Evolutionary conservation across 2,888 invertebrate species (phyloP).

Genomic region (Leucoptera coffeella): DNA sequence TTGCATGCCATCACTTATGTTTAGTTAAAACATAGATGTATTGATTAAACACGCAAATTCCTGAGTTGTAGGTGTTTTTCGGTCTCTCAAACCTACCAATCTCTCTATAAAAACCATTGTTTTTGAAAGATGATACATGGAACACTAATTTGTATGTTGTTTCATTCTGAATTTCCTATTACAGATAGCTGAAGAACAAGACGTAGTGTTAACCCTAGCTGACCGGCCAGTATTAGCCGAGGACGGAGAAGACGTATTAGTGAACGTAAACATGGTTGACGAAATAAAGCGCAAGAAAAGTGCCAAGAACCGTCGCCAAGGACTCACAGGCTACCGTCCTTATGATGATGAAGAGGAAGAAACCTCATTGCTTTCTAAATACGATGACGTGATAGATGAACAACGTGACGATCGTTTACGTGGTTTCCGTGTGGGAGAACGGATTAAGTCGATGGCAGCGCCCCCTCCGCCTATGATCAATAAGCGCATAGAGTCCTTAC

Average conservation of each 20-base stretch:
- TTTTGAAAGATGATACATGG: not conserved
- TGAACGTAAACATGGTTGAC: conserved; percentile 87
- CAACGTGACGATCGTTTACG: conserved; percentile 50
- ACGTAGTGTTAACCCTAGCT: conserved; percentile 86
- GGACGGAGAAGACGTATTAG: conserved; percentile 76
- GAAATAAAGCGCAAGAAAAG: conserved; percentile 77
- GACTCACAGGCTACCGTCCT: conserved; percentile 73
- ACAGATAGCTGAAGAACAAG: conserved; percentile 67
- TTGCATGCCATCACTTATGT: too few relatives aligned
- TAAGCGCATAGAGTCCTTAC: too few relatives aligned
- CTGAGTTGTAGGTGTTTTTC: too few relatives aligned
- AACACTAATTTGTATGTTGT: not conserved
- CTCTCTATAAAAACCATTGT: too few relatives aligned
- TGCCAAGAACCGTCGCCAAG: not conserved
- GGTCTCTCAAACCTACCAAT: too few relatives aligned
- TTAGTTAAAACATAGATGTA: too few relatives aligned
- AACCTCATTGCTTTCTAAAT: conserved; percentile 77
- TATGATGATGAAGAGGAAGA: conserved; percentile 75
- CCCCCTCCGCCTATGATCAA: too few relatives aligned
- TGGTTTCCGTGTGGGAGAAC: conserved; percentile 67
- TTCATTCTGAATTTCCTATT: too few relatives aligned
- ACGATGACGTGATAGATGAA: conserved; percentile 84
- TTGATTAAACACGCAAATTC: too few relatives aligned
- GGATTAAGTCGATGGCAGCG: too few relatives aligned
- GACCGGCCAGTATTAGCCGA: conserved; percentile 88